These are phyloP conservation scores for Aplochiton taeniatus DNA, from an alignment of 2,797 vertebrate genomes.

Conservation along the genomic window DNA sequence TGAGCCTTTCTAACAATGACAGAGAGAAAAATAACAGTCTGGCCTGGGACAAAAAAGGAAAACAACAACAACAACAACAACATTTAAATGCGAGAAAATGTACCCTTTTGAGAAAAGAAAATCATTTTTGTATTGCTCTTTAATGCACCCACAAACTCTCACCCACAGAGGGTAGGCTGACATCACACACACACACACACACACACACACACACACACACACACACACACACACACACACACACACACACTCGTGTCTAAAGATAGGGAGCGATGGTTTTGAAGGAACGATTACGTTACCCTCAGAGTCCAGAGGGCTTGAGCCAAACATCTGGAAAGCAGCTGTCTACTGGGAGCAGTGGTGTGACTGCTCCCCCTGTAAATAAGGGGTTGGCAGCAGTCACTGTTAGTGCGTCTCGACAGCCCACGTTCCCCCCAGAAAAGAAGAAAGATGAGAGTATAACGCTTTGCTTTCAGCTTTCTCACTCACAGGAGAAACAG, in stretches of 20 bases:
- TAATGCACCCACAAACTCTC: background rate
- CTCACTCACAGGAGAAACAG: background rate
- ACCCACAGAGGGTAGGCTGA: background rate
- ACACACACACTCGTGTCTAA: slow-evolving; percentile 30
- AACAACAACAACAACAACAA: no score
- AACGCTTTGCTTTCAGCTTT: slow-evolving; percentile 16
- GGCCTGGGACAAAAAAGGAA: no score
- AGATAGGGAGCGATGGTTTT: slow-evolving; percentile 55
- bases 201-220: background rate
- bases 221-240: background rate
- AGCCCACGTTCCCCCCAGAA: background rate
- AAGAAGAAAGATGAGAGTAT: background rate
- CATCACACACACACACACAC: background rate
- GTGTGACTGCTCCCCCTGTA: slow-evolving; percentile 33
- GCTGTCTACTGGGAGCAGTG: slow-evolving; percentile 43
- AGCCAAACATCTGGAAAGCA: slow-evolving; percentile 72
- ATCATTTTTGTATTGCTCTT: no score
- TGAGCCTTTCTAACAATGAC: no score
- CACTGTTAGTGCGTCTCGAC: slow-evolving; percentile 15
- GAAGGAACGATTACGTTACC: slow-evolving; percentile 47
- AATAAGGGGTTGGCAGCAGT: slow-evolving; percentile 24
- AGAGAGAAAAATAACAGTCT: no score
- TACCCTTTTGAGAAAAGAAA: no score
- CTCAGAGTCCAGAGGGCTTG: slow-evolving; percentile 48
- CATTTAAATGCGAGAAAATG: no score